Evolutionary conservation across 2,888 invertebrate genomes (phyloP).

Genomic region (Prenolepis imparis): DNA sequence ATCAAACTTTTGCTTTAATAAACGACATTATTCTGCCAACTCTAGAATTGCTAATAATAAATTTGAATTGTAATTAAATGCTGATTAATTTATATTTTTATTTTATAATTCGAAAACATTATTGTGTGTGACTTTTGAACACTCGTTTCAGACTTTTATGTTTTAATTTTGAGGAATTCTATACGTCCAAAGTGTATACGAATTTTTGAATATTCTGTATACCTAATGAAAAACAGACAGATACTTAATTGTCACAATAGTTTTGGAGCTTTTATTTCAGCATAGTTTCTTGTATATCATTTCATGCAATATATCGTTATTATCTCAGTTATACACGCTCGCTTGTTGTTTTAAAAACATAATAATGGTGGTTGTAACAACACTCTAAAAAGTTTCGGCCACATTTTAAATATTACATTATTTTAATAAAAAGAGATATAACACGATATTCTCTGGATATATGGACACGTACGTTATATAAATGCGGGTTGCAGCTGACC

Average conservation of each 20-base stretch:
- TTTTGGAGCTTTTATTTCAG: not conserved
- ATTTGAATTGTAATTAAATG: not conserved
- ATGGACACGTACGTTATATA: constrained; percentile 31
- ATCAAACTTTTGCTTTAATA: not conserved
- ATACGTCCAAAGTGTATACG: not conserved
- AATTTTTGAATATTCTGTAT: not conserved
- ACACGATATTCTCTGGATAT: constrained; percentile 11
- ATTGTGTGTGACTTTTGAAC: not conserved
- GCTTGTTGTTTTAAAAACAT: not conserved
- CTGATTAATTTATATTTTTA: not conserved
- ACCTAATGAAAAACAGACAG: not conserved
- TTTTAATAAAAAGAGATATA: constrained; percentile 33
- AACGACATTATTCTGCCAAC: not conserved
- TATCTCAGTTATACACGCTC: not conserved
- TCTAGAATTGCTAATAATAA: not conserved
- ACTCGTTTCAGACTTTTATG: not conserved
- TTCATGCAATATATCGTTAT: not conserved
- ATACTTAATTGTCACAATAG: constrained; percentile 16
- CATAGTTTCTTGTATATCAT: constrained; percentile 17
- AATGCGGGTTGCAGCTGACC: constrained; percentile 33
- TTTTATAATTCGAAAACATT: not conserved
- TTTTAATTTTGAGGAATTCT: not conserved
- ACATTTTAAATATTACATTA: constrained; percentile 46
- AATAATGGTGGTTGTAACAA: constrained; percentile 6
- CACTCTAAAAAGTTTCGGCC: constrained; percentile 20